phyloP scores from a whole-genome alignment of 2,888 invertebrate species.

The Salticus scenicus region DNA sequence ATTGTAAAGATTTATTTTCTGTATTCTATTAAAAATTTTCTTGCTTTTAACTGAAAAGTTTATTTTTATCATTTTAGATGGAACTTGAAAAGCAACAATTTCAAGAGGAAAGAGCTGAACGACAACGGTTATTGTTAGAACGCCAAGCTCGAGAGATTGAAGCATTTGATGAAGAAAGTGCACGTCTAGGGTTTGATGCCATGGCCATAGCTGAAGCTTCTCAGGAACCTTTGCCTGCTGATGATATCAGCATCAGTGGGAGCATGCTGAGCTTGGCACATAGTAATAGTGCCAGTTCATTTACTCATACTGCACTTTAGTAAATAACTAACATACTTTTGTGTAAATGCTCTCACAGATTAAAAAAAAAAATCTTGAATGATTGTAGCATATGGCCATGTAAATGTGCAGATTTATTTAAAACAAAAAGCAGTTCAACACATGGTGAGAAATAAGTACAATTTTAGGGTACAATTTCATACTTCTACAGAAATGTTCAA shows the following conservation, averaged over 20 bases:
- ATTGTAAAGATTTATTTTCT: too few species aligned
- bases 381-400: constrained; percentile 28
- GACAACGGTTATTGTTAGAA: constrained; percentile 91
- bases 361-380: constrained; percentile 15
- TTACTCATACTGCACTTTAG: constrained; percentile 73
- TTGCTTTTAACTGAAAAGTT: too few species aligned
- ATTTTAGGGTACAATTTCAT: neutral
- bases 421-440: constrained; percentile 47
- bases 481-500: neutral
- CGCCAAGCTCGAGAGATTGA: constrained; percentile 92
- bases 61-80: constrained; percentile 84
- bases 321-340: constrained; percentile 41
- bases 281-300: constrained; percentile 87
- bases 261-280: constrained; percentile 94
- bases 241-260: constrained; percentile 90
- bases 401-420: constrained; percentile 30
- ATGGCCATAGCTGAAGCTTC: constrained; percentile 94
- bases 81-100: constrained; percentile 93
- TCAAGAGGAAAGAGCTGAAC: constrained; percentile 91
- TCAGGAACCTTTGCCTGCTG: constrained; percentile 90
- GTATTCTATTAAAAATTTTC: too few species aligned
- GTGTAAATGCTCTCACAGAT: constrained; percentile 31
- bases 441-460: constrained; percentile 51
- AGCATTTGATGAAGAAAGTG: constrained; percentile 95
- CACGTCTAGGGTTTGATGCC: constrained; percentile 91